Base-by-base conservation (phyloP, 2,113 vertebrate species). In the Pelmatolapia mariae region DNA sequence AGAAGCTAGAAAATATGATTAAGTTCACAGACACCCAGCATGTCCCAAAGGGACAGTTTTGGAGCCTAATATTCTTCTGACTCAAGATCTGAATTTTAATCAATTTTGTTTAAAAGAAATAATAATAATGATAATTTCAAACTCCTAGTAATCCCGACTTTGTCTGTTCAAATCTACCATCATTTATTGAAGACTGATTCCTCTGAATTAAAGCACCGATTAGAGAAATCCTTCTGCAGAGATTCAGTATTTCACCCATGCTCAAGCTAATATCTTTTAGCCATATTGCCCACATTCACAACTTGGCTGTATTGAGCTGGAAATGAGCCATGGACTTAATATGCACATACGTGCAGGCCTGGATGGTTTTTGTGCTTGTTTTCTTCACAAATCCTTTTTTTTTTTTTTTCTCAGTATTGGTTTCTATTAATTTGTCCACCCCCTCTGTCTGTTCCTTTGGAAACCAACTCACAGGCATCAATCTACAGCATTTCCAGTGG, bases 371-470 rank as follows among this genome's bases (percentile, higher is more conserved):
- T n/a, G 19, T 59, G 83, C 89, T 89, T 83, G 82, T 89, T 91
- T 91, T 89, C 79, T 81, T 88, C 63, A 86, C 43, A 81, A 63
- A 83, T 59, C 83, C 4, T 31, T 66, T 83, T 59, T 59, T 31
- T 45, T 73, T 86, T 82, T 86, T 45, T 16, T 87, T 85, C 50
- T 82, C 80, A 68, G 78, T 83, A 83, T 86, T 89, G 81, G 86
- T 90, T 92, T 93, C 87, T 90, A 91, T 91, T 91, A 88, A 93
- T 94, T 94, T 92, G 90, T 91, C 88, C 90, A 80, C 84, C 86
- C 84, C 85, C 90, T 91, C 87, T 63, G 87, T 90, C 86, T 84
- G 85, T 86, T 93, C 76, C 87, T 94, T 89, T 93, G 66, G 89
- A 92, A 92, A 92, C 88, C 11, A 86, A 88, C 73, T 92, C 68